phyloP scores from a whole-genome alignment of 2,888 invertebrate genomes.

The Micropterix aruncella region DNA sequence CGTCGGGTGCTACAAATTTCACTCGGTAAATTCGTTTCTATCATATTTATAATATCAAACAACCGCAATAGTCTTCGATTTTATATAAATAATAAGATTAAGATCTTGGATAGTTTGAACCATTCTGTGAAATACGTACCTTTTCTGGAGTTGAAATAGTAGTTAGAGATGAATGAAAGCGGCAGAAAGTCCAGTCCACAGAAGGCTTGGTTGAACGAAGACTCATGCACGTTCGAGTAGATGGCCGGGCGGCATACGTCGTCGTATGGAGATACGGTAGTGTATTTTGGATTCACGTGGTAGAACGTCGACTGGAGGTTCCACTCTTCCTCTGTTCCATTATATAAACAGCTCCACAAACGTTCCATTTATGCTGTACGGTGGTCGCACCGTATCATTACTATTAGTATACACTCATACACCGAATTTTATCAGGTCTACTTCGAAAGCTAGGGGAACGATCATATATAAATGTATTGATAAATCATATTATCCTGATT shows the following conservation, averaged over 20 bases:
- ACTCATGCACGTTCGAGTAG: constrained; percentile 37
- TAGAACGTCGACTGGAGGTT: constrained; percentile 35
- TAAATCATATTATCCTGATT: too few species aligned
- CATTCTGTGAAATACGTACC: constrained; percentile 40
- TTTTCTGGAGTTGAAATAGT: constrained; percentile 49
- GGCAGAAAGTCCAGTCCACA: constrained; percentile 43
- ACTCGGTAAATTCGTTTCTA: too few species aligned
- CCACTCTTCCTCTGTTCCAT: constrained; percentile 27
- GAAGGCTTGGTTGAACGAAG: constrained; percentile 29
- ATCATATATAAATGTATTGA: too few species aligned
- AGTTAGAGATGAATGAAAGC: constrained; percentile 44
- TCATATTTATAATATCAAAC: too few species aligned
- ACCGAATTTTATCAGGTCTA: too few species aligned
- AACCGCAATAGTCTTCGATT: too few species aligned
- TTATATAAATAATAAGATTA: too few species aligned
- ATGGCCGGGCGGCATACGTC: constrained; percentile 44
- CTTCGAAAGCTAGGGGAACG: too few species aligned
- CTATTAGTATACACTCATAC: too few species aligned
- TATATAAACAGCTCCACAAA: constrained; percentile 10
- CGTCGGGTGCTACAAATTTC: too few species aligned
- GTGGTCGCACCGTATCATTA: too few species aligned
- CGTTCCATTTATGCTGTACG: neutral
- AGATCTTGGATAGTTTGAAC: too few species aligned
- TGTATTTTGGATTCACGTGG: constrained; percentile 37
- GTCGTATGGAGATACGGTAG: constrained; percentile 53